Conservation (phyloP, 35 echinoderm and acorn worm species). For the Anneissia japonica region DNA sequence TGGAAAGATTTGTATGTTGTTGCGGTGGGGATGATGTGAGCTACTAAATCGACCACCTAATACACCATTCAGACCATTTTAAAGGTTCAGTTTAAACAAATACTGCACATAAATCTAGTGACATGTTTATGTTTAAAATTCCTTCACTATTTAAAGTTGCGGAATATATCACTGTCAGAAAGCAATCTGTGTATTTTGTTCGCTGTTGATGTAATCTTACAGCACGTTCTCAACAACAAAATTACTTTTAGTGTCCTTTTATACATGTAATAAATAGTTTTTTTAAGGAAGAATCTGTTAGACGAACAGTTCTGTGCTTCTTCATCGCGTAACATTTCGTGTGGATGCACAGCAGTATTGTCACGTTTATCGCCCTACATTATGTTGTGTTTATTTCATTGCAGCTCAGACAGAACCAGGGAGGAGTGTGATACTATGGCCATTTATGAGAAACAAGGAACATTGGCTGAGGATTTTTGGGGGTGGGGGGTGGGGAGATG, state of each 20-base stretch:
- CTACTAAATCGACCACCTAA: neutral
- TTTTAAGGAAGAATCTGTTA: neutral
- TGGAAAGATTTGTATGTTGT: neutral
- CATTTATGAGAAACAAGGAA: no score
- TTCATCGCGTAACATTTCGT: neutral
- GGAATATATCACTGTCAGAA: neutral
- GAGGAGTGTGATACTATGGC: no score
- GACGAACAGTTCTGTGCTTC: neutral
- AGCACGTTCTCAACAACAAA: neutral
- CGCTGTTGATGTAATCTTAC: neutral
- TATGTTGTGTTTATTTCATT: neutral
- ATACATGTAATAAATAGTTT: neutral
- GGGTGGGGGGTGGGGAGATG: no score
- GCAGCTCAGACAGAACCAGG: neutral
- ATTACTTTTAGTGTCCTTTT: neutral
- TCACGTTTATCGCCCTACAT: neutral
- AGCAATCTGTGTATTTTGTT: neutral
- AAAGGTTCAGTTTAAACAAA: neutral
- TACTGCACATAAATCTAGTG: neutral
- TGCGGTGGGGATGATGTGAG: neutral
- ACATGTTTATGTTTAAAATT: neutral
- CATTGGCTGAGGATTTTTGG: no score
- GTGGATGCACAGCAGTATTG: neutral
- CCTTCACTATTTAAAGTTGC: neutral
- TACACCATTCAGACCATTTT: neutral